These are phyloP conservation scores for Zaprionus camerounensis DNA, from an alignment of 1,140 invertebrate genomes.

Conservation along the genomic window DNA sequence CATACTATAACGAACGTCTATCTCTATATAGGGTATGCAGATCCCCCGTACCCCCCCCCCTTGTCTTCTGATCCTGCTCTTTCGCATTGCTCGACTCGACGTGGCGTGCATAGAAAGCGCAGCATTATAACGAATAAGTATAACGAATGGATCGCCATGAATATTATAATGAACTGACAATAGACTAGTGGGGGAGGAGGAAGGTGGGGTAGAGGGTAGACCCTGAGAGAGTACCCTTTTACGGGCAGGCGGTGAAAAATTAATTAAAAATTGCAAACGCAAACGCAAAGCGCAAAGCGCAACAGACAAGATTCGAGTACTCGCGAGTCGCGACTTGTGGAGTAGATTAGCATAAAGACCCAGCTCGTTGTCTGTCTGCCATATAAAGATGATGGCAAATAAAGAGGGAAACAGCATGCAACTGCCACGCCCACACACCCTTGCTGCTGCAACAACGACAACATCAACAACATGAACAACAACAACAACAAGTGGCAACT, in stretches of 20 bases:
- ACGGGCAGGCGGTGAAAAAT: constrained; percentile 31
- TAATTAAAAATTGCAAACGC: constrained; percentile 62
- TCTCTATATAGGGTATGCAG: too few species aligned
- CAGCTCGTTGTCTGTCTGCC: constrained; percentile 12
- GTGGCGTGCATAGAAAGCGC: constrained; percentile 36
- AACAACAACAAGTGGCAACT: background rate
- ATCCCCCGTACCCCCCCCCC: too few species aligned
- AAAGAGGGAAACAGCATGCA: constrained; percentile 17
- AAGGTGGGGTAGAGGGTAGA: background rate
- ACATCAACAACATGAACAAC: background rate
- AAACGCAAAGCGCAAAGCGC: constrained; percentile 13
- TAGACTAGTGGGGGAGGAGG: background rate
- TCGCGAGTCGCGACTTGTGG: constrained; percentile 30
- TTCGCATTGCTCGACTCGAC: constrained; percentile 11
- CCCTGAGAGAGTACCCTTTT: constrained; percentile 7
- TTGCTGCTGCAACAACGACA: background rate
- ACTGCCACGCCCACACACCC: constrained; percentile 39
- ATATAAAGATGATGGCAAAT: constrained; percentile 5
- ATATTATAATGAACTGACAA: constrained; percentile 38
- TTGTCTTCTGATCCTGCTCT: constrained; percentile 12
- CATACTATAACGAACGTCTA: too few species aligned
- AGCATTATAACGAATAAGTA: constrained; percentile 6
- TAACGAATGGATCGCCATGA: constrained; percentile 16
- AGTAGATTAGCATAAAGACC: constrained; percentile 66
- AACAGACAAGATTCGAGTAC: constrained; percentile 35